phyloP scores from a whole-genome alignment of 2,113 vertebrate species.

The Paramormyrops kingsleyae region DNA sequence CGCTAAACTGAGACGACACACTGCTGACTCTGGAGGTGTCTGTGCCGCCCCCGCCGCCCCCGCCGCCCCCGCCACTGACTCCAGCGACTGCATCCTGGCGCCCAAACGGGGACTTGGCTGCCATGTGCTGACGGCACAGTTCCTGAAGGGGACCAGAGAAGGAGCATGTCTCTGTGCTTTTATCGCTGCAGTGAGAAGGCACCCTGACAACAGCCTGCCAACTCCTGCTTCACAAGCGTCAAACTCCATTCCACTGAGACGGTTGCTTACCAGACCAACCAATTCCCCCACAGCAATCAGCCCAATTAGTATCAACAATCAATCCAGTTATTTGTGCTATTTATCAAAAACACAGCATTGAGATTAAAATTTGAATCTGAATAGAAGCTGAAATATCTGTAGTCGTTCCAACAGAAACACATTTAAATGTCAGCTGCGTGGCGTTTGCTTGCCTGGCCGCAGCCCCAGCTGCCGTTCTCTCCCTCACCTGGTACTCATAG shows the following conservation, averaged over 20 bases:
- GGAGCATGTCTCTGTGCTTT: background rate
- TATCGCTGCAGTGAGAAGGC: background rate
- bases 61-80: slow-evolving; percentile 36
- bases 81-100: slow-evolving; percentile 56
- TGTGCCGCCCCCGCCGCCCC: slow-evolving; percentile 40
- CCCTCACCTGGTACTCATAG: slow-evolving; percentile 86
- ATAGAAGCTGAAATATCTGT: background rate
- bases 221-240: background rate
- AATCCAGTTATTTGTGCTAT: background rate
- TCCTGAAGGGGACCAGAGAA: slow-evolving; percentile 62
- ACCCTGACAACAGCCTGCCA: background rate
- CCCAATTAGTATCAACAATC: background rate
- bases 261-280: background rate
- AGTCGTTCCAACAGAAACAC: background rate
- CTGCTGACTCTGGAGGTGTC: slow-evolving; percentile 91
- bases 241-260: background rate
- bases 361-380: background rate
- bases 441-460: background rate
- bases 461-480: background rate
- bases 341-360: background rate
- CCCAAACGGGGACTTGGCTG: slow-evolving; percentile 80
- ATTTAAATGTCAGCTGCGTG: background rate
- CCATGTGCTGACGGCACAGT: slow-evolving; percentile 96
- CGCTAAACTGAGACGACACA: slow-evolving; percentile 94
- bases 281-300: background rate